A percentile compares a stretch with the other conserved stretches of the same genome.
phyloP scores from a whole-genome alignment of 2,888 invertebrate genomes.

The Stenichneumon culpator region DNA sequence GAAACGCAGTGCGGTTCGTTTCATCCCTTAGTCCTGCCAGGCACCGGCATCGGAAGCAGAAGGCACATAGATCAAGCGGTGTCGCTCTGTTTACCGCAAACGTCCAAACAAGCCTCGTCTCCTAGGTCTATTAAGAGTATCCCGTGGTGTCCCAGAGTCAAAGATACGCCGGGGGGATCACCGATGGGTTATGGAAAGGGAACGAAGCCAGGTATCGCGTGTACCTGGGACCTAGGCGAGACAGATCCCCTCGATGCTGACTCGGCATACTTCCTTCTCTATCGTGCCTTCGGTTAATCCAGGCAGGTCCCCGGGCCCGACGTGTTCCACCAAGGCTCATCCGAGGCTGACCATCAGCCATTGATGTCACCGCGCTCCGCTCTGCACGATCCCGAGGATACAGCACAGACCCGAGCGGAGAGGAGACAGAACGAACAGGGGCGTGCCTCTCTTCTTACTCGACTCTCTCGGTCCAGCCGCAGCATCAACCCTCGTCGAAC shows the following conservation, averaged over 20 bases:
- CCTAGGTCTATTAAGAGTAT: conserved; percentile 83
- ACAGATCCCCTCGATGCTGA: conserved; percentile 56
- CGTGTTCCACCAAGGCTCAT: conserved; percentile 59
- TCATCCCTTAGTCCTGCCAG: conserved; percentile 72
- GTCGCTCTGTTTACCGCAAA: conserved; percentile 85
- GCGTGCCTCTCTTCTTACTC: conserved; percentile 56
- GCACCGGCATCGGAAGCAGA: conserved; percentile 44
- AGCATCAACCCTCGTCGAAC: not conserved
- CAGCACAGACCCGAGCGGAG: not conserved
- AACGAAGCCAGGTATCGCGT: conserved; percentile 73
- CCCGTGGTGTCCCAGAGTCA: conserved; percentile 75
- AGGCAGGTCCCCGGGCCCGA: conserved; percentile 50
- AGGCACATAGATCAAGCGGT: conserved; percentile 83
- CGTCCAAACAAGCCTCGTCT: conserved; percentile 83
- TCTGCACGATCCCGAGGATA: conserved; percentile 57
- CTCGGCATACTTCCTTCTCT: conserved; percentile 44
- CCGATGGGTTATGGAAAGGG: conserved; percentile 70
- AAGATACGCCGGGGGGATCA: conserved; percentile 72
- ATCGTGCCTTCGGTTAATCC: conserved; percentile 57
- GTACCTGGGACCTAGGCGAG: conserved; percentile 74
- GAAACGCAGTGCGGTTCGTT: conserved; percentile 75
- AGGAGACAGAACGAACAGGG: conserved; percentile 46
- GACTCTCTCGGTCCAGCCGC: conserved; percentile 14
- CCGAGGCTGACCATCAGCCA: conserved; percentile 65
- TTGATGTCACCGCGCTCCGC: conserved; percentile 76